Evolutionary conservation across 2,888 invertebrate species (phyloP).

Genomic region (Autographa gamma): DNA sequence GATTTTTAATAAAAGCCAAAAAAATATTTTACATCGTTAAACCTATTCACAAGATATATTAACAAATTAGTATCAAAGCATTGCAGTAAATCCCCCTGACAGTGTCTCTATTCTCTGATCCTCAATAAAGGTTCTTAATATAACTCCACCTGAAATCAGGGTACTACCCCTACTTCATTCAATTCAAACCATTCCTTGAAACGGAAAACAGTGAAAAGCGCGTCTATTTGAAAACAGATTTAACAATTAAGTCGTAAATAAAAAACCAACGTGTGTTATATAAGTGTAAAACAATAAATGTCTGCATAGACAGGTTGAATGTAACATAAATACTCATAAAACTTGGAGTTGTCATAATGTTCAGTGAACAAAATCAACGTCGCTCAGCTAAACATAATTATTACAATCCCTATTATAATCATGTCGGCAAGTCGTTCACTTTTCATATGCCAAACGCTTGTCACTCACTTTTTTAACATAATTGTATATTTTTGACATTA

Average conservation of each 20-base stretch:
- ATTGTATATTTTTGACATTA: conserved; percentile 61
- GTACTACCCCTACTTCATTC: neutral
- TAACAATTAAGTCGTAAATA: conserved; percentile 8
- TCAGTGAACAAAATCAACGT: conserved; percentile 53
- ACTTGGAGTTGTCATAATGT: conserved; percentile 27
- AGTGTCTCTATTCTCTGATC: neutral
- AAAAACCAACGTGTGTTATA: conserved; percentile 21
- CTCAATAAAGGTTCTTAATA: neutral
- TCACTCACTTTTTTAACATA: conserved; percentile 72
- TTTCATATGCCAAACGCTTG: conserved; percentile 72
- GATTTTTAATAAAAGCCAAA: no score
- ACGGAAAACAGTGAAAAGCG: neutral
- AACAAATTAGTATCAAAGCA: neutral
- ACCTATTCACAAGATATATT: no score
- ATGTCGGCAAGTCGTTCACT: conserved; percentile 62
- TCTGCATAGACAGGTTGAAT: conserved; percentile 15
- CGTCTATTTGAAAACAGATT: conserved; percentile 7
- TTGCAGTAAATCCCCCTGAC: neutral
- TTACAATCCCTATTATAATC: conserved; percentile 67
- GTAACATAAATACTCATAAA: conserved; percentile 9
- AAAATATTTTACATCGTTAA: no score
- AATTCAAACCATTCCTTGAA: neutral
- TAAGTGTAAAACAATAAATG: conserved; percentile 10
- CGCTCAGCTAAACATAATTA: conserved; percentile 48
- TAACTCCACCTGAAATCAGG: neutral